A percentile compares a stretch with the other conserved stretches of the same genome.
Evolutionary conservation across 2,888 invertebrate species (phyloP).

Genomic region (Asteroscopus sphinx): DNA sequence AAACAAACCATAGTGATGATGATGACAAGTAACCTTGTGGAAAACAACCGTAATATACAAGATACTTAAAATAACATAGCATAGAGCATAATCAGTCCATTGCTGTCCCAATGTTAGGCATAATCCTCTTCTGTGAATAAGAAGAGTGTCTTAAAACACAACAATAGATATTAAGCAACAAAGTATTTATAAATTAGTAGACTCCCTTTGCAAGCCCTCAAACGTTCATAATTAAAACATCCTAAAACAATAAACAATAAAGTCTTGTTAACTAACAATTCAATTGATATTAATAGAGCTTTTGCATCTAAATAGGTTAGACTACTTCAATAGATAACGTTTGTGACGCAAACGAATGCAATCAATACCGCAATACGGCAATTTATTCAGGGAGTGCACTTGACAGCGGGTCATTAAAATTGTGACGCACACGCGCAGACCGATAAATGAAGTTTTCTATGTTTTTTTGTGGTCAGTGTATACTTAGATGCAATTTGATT

Average conservation of each 20-base stretch:
- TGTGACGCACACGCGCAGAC: background rate
- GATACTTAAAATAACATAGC: no score
- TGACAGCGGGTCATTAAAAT: constrained; percentile 15
- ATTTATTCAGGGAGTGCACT: constrained; percentile 22
- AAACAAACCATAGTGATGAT: no score
- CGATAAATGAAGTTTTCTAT: constrained; percentile 1
- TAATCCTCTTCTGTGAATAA: no score
- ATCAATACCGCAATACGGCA: constrained; percentile 31
- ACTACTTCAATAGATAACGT: constrained; percentile 29
- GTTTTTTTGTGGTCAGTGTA: background rate
- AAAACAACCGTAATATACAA: no score
- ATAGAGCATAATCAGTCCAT: no score
- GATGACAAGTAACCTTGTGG: no score
- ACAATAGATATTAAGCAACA: no score
- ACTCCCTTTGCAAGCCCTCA: background rate
- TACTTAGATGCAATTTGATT: background rate
- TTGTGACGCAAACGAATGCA: constrained; percentile 35
- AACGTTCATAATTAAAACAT: background rate
- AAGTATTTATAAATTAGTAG: background rate
- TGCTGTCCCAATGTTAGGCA: no score
- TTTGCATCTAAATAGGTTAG: constrained; percentile 29
- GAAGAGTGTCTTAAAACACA: no score
- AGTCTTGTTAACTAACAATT: constrained; percentile 9
- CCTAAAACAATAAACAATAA: background rate
- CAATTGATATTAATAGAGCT: constrained; percentile 30